A percentile compares a stretch with the other conserved stretches of the same genome.
phyloP scores from a whole-genome alignment of 1,140 invertebrate species.

The Phenacoccus solenopsis region DNA sequence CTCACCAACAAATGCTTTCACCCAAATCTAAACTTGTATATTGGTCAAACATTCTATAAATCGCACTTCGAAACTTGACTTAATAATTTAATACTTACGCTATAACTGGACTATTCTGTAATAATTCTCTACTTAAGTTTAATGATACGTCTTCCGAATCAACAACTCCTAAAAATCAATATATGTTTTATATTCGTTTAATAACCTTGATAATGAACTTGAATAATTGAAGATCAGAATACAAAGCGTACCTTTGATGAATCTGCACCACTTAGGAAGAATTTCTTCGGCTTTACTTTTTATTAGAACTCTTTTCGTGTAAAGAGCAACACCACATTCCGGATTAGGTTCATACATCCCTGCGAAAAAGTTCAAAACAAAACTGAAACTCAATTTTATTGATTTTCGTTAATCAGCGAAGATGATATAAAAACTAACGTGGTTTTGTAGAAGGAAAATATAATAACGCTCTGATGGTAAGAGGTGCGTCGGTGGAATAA shows the following conservation, averaged over 20 bases:
- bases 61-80: background rate
- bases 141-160: constrained; percentile 95
- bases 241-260: constrained; percentile 82
- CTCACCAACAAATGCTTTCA: too few species aligned
- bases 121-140: constrained; percentile 97
- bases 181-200: too few species aligned
- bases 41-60: background rate
- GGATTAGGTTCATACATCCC: background rate
- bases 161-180: constrained; percentile 78
- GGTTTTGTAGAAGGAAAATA: constrained; percentile 90
- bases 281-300: constrained; percentile 82
- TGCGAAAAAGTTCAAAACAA: background rate
- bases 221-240: too few species aligned
- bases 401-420: constrained; percentile 99
- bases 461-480: constrained; percentile 91
- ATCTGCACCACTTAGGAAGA: constrained; percentile 86
- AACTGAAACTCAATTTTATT: constrained; percentile 52
- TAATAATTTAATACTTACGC: constrained; percentile 62
- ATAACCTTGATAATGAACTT: too few species aligned
- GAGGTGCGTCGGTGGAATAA: constrained; percentile 95
- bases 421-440: constrained; percentile 96
- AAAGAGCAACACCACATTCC: constrained; percentile 39
- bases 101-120: constrained; percentile 90
- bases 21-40: background rate
- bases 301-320: constrained; percentile 92